Evolutionary conservation across 2,113 vertebrate genomes (phyloP).

Genomic region (Plecturocebus donacophilus): DNA sequence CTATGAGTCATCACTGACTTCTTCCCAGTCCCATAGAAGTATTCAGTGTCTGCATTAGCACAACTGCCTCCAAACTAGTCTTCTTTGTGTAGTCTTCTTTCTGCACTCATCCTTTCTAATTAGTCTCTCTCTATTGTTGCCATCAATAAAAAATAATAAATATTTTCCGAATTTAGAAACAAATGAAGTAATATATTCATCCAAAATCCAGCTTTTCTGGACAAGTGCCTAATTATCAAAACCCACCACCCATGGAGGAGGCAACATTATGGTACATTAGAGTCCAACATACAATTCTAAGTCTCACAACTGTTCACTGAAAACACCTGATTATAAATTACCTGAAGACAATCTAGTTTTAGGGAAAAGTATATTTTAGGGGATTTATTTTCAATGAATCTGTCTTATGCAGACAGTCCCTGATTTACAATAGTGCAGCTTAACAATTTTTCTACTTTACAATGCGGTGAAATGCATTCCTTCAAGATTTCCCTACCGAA

Average conservation of each 20-base stretch:
- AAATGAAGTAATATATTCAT: not conserved
- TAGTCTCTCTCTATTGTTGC: not conserved
- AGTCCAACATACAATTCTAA: not conserved
- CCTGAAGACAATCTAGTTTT: not conserved
- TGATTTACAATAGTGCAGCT: not conserved
- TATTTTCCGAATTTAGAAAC: not conserved
- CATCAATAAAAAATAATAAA: not conserved
- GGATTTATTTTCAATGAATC: no score
- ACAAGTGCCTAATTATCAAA: not conserved
- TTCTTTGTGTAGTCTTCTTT: not conserved
- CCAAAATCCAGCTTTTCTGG: not conserved
- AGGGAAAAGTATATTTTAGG: no score
- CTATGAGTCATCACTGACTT: not conserved
- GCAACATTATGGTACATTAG: not conserved
- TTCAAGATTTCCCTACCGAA: no score
- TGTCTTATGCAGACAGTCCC: not conserved
- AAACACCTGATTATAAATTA: not conserved
- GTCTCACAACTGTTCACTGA: not conserved
- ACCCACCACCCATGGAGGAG: not conserved
- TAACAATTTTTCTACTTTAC: not conserved
- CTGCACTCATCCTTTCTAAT: not conserved
- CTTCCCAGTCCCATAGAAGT: not conserved
- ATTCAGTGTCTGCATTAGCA: not conserved
- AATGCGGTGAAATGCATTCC: not conserved
- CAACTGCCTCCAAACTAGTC: not conserved